phyloP scores from a whole-genome alignment of 1,140 invertebrate genomes.

The Cylas formicarius region DNA sequence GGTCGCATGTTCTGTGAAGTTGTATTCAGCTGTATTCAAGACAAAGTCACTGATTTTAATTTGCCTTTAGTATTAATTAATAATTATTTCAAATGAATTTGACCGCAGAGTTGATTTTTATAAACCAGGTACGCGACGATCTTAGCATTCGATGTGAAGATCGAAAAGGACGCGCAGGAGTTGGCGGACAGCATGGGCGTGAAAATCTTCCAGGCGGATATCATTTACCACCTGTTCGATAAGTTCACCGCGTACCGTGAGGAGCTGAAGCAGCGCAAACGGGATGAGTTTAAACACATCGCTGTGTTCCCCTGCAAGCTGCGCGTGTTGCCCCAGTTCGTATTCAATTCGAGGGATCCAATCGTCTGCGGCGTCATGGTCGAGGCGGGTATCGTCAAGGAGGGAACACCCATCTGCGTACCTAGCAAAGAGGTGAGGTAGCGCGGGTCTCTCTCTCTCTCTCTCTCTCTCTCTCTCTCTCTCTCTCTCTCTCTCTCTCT shows the following conservation, averaged over 20 bases:
- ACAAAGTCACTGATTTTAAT: no score
- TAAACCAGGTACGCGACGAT: conserved; percentile 95
- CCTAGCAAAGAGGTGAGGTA: conserved; percentile 86
- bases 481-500: no score
- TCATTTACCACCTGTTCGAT: conserved; percentile 99
- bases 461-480: not conserved
- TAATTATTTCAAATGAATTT: conserved; percentile 1
- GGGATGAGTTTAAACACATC: conserved; percentile 91
- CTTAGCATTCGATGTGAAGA: conserved; percentile 97
- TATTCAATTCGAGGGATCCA: conserved; percentile 97
- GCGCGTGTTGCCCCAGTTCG: conserved; percentile 69
- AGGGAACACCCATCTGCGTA: conserved; percentile 95
- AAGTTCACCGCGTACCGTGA: conserved; percentile 93
- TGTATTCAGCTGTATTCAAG: no score
- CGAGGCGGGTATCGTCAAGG: conserved; percentile 91
- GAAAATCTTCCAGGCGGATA: conserved; percentile 97
- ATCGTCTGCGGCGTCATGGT: conserved; percentile 95
- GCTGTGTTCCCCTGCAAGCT: conserved; percentile 98
- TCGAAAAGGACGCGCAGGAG: conserved; percentile 96
- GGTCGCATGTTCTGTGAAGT: no score
- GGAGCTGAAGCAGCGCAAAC: conserved; percentile 85
- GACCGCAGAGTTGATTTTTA: no score
- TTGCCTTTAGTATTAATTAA: no score
- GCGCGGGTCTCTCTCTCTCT: not conserved
- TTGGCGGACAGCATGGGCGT: conserved; percentile 90